These are phyloP conservation scores for Xenopus borealis DNA, from an alignment of 2,113 vertebrate species.

Conservation along the genomic window DNA sequence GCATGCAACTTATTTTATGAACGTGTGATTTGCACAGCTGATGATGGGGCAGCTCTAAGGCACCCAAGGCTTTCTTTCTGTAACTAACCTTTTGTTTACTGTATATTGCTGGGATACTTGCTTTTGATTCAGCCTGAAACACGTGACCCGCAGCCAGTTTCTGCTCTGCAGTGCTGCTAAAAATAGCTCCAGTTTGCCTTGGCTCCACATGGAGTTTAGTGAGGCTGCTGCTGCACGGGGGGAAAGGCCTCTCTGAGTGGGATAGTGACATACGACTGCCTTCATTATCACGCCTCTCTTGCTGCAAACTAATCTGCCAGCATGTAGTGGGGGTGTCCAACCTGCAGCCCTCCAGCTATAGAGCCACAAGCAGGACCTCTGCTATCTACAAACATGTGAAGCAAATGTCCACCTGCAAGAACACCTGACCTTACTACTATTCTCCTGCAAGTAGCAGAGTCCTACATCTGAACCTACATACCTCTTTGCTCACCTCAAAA, in stretches of 20 bases:
- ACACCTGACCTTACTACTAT: too few relatives aligned
- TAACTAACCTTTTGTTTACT: slow-evolving; percentile 86
- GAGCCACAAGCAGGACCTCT: too few relatives aligned
- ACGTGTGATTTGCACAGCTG: neutral
- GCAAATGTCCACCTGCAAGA: too few relatives aligned
- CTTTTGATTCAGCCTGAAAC: slow-evolving; percentile 83
- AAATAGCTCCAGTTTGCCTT: slow-evolving; percentile 86
- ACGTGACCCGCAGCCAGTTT: slow-evolving; percentile 77
- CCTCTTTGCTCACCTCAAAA: too few relatives aligned
- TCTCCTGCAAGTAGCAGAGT: too few relatives aligned
- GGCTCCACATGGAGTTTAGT: slow-evolving; percentile 86
- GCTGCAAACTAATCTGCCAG: neutral
- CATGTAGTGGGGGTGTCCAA: neutral
- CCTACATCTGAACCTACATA: too few relatives aligned
- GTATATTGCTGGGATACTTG: slow-evolving; percentile 85
- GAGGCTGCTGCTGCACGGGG: slow-evolving; percentile 72
- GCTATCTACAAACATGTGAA: too few relatives aligned
- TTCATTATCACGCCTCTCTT: neutral
- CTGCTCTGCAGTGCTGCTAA: slow-evolving; percentile 84
- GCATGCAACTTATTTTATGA: too few relatives aligned
- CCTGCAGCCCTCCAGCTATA: too few relatives aligned
- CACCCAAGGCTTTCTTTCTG: slow-evolving; percentile 70
- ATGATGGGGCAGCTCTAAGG: slow-evolving; percentile 48
- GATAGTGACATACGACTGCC: slow-evolving; percentile 61
- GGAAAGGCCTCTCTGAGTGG: slow-evolving; percentile 57